Evolutionary conservation across 2,888 invertebrate species (phyloP).

Genomic region (Lasioglossum marginatum): DNA sequence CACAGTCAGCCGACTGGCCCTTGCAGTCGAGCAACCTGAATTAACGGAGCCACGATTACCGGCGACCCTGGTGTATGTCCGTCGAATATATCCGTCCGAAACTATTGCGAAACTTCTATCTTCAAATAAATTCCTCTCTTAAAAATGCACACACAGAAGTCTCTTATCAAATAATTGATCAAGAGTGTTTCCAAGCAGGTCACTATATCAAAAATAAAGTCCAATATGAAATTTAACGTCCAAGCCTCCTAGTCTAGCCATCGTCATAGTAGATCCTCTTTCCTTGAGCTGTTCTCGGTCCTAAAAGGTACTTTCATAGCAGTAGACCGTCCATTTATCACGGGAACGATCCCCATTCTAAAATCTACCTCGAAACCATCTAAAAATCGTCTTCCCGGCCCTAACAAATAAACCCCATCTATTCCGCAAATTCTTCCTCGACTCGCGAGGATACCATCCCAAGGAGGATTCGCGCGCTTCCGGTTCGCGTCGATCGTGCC

Average conservation of each 20-base stretch:
- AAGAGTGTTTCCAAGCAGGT: not conserved
- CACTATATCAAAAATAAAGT: not conserved
- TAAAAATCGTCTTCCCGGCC: not conserved
- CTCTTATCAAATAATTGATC: not conserved
- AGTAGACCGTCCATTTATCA: slow-evolving; percentile 3
- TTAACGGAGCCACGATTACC: slow-evolving; percentile 62
- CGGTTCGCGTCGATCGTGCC: not conserved
- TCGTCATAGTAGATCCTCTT: not conserved
- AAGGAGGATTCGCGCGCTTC: not conserved
- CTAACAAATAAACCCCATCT: not conserved
- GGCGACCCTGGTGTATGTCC: slow-evolving; percentile 14
- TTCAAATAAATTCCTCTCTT: not conserved
- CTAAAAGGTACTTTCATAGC: not conserved
- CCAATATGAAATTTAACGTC: not conserved
- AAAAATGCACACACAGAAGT: no score
- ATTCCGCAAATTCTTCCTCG: not conserved
- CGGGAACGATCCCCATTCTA: not conserved
- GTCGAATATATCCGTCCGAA: slow-evolving; percentile 25
- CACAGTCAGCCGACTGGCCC: slow-evolving; percentile 61
- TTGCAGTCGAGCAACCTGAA: slow-evolving; percentile 68
- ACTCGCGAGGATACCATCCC: not conserved
- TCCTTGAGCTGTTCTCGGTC: slow-evolving; percentile 2
- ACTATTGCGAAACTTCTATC: slow-evolving; percentile 4
- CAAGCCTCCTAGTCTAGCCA: not conserved
- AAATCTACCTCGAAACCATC: not conserved